Base-by-base conservation (phyloP, 1,140 invertebrate genomes). In the Aphidius gifuensis region DNA sequence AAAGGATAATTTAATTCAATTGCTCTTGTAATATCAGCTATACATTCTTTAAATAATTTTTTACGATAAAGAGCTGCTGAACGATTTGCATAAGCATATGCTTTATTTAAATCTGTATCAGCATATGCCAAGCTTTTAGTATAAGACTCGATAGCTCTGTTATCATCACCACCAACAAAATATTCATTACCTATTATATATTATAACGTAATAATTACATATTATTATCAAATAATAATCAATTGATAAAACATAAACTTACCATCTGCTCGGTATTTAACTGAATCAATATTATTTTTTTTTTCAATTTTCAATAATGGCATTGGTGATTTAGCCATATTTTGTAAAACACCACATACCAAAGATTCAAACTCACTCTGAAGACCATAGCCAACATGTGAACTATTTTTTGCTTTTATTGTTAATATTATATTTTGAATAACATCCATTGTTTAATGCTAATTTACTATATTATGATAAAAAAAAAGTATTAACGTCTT, bases 11-110 rank as follows among this genome's bases (percentile, higher is more conserved):
- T 74, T 16, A 73, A 63, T n/a, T 61, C 57, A 6, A 83, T 59
- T 39, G 78, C 80, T 38, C 74, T 66, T 23, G 82, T 77, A 51
- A 83, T 73, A 32, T 83, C 82, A 49, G 77, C 69, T 6, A 83
- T 62, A 60, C 82, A 83, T 51, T 81, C 78, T 43, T 78, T 73
- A 60, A 75, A 83, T 39, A 80, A 62, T 58, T 80, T 62, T 58
- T 77, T 77, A 59, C 78, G 70, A 47, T 81, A 82, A 0, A 83
- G 66, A 32, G 80, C 80, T 2, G 82, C 82, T 5, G 82, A 83
- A 23, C 82, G 74, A 68, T 83, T 83, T 5, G 80, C 81, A 58
- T 76, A 64, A 7, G 79, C 79, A 21, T 80, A 67, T 1, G 79
- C 71, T 72, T 75, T 79, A 23, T 75, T 68, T n/a, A 32, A 32